Conservation (phyloP, 2,888 invertebrate genomes). For the Caenorhabditis becei region DNA sequence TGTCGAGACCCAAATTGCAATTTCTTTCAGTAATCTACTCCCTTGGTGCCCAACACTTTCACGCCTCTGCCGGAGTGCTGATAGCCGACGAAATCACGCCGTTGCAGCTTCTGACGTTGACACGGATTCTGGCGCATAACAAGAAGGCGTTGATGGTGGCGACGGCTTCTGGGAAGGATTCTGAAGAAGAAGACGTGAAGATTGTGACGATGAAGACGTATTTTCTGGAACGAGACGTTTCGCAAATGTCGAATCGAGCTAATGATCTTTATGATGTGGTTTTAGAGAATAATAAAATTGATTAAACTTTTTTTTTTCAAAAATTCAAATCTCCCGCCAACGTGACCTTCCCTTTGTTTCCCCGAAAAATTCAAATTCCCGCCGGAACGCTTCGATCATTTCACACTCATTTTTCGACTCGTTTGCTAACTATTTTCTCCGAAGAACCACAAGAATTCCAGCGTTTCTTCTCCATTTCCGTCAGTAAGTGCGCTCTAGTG, state of each 20-base stretch:
- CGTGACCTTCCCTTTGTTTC: constrained; percentile 16
- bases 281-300: background rate
- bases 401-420: constrained; percentile 52
- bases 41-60: constrained; percentile 50
- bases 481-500: background rate
- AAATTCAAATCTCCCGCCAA: background rate
- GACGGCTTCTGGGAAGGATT: constrained; percentile 36
- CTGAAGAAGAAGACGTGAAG: constrained; percentile 22
- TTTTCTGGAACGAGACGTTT: constrained; percentile 52
- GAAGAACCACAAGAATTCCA: background rate
- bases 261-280: constrained; percentile 48
- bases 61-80: constrained; percentile 58
- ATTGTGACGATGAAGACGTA: constrained; percentile 54
- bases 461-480: background rate
- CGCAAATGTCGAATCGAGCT: constrained; percentile 25
- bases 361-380: background rate
- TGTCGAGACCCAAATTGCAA: background rate
- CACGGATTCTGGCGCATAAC: constrained; percentile 57
- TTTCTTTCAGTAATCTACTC: constrained; percentile 56
- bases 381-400: constrained; percentile 2
- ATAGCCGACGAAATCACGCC: constrained; percentile 36
- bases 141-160: constrained; percentile 51
- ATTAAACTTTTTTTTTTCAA: constrained; percentile 4
- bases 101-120: constrained; percentile 37
- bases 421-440: constrained; percentile 17